Conservation (phyloP, 2,113 vertebrate genomes). For the Puntigrus tetrazona region DNA sequence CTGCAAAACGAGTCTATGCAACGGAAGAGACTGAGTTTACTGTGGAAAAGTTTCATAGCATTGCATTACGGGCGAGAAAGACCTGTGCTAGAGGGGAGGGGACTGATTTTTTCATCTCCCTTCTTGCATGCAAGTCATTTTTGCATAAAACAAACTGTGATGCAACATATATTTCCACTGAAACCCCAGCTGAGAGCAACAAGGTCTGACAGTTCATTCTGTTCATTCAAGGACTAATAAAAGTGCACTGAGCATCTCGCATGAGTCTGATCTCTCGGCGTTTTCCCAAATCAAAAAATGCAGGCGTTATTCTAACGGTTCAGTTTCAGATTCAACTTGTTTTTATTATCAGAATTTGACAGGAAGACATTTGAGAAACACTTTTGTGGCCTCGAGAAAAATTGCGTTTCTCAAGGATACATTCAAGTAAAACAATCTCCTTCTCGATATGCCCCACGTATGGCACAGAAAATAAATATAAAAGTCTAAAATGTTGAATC, state of each 20-base stretch:
- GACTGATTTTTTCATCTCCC: neutral
- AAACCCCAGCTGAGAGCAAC: slow-evolving; percentile 15
- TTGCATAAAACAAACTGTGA: slow-evolving; percentile 42
- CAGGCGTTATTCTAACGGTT: neutral
- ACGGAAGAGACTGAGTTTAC: slow-evolving; percentile 43
- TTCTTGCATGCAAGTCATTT: slow-evolving; percentile 48
- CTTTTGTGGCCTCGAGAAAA: neutral
- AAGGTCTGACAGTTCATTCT: slow-evolving; percentile 33
- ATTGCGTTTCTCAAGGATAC: neutral
- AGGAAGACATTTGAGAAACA: neutral
- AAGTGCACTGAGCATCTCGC: slow-evolving; percentile 34
- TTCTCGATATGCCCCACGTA: too few relatives aligned
- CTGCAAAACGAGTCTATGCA: slow-evolving; percentile 58
- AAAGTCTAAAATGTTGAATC: neutral
- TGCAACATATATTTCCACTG: slow-evolving; percentile 40
- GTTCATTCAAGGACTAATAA: slow-evolving; percentile 47
- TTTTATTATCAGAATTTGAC: neutral
- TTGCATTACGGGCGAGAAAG: slow-evolving; percentile 2
- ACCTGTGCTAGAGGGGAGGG: neutral
- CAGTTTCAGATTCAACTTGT: neutral
- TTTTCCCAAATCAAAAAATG: neutral
- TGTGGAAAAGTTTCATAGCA: slow-evolving; percentile 29
- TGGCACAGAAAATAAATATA: neutral
- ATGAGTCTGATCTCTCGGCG: neutral
- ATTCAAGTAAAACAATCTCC: neutral